phyloP scores from a whole-genome alignment of 2,797 vertebrate genomes.

The Rousettus madagascariensis region DNA sequence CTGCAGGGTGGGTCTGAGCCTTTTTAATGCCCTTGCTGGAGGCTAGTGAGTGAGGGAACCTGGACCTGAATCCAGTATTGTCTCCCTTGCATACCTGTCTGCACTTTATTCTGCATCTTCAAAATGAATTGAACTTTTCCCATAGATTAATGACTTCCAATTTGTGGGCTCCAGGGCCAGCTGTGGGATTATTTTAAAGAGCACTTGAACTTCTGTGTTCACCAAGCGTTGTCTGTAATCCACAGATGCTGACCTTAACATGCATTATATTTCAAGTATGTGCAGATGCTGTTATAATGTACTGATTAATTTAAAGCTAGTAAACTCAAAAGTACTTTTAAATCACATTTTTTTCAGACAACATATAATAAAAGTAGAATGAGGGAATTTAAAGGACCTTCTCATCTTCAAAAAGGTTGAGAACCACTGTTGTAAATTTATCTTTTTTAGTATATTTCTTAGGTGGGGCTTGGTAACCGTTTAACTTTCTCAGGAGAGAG shows the following conservation, averaged over 20 bases:
- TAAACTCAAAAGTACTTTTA: slow-evolving; percentile 30
- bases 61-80: background rate
- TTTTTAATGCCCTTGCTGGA: background rate
- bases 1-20: background rate
- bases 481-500: background rate
- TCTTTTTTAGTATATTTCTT: slow-evolving; percentile 8
- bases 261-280: background rate
- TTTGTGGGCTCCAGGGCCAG: background rate
- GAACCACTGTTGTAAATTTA: background rate
- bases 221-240: background rate
- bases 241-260: background rate
- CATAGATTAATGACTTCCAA: background rate
- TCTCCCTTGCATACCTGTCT: background rate
- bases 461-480: background rate
- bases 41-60: background rate
- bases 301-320: background rate
- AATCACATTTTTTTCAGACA: background rate
- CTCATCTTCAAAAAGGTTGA: background rate
- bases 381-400: background rate
- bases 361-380: background rate
- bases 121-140: background rate
- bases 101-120: background rate
- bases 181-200: background rate
- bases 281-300: background rate
- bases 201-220: background rate